Evolutionary conservation across 2,888 invertebrate species (phyloP), one percentile per base, ranked within the genome.

Genomic region (Prenolepis imparis): DNA sequence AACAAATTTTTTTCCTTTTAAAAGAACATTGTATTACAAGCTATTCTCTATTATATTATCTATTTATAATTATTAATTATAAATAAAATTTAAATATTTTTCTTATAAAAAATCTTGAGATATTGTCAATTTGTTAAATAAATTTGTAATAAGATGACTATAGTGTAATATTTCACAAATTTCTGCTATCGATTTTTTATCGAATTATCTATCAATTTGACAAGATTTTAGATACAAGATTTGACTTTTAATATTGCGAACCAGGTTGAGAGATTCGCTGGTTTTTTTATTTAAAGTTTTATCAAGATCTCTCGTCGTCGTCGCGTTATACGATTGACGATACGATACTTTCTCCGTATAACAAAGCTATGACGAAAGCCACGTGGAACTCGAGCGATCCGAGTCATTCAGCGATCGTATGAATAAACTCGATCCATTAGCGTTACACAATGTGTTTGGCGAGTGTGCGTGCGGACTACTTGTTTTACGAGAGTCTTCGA

Each of bases 351-450:
- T 80, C 78, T 80, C 59, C 44, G 24, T 59, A 32, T 39, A 80
- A 80, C 74, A 80, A 80, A 74, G 44, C 78, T 32, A 36, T 78
- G 74, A 78, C 78, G 44, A 80, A 48, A 80, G 59, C 36, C 44
- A 63, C 48, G n/a, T n/a, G 77, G 81, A 89, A 87, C 84, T 72
- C 61, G 75, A 78, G 12, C 72, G 84, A 36, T 55, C 48, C 77
- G 68, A 89, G 82, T 83, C 81, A 80, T 78, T 82, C 82, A 75
- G 44, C 74, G 78, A 52, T 64, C 24, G 61, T 77, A 59, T 87
- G 89, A 88, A 66, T 89, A 89, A 87, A 87, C 89, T 84, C 75
- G 89, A 87, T 88, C 89, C 83, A 88, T 88, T 89, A 88, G 75
- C 18, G 77, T 88, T 87, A 82, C 82, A 85, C 75, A 88, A 89